A percentile compares a stretch with the other conserved stretches of the same genome.
phyloP scores from a whole-genome alignment of 2,113 vertebrate genomes.

The Nibea albiflora region DNA sequence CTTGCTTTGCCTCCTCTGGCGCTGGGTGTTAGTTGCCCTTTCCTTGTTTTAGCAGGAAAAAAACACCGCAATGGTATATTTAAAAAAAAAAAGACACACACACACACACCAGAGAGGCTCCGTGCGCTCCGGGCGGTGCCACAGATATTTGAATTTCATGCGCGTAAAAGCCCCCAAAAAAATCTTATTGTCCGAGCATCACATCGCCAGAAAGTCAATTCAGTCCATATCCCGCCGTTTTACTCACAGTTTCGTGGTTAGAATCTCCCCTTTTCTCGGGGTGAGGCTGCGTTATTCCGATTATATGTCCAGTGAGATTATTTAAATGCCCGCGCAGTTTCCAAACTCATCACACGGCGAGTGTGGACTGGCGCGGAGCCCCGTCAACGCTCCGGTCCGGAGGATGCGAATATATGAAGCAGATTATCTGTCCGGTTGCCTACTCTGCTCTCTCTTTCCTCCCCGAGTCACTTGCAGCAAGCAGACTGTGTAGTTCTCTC shows the following conservation, averaged over 20 bases:
- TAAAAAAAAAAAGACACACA: too few species aligned
- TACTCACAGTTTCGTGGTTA: slow-evolving; percentile 57
- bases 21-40: slow-evolving; percentile 37
- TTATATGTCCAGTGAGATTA: slow-evolving; percentile 62
- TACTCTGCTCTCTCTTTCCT: slow-evolving; percentile 50
- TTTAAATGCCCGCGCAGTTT: slow-evolving; percentile 68
- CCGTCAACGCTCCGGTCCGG: slow-evolving; percentile 41
- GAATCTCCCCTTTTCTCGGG: slow-evolving; percentile 41
- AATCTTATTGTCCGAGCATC: slow-evolving; percentile 47
- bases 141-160: slow-evolving; percentile 40
- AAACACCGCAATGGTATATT: slow-evolving; percentile 17
- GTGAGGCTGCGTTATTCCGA: slow-evolving; percentile 61
- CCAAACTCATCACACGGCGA: slow-evolving; percentile 62
- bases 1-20: slow-evolving; percentile 1
- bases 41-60: slow-evolving; percentile 12
- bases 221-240: slow-evolving; percentile 57
- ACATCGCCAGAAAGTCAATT: slow-evolving; percentile 53
- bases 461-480: slow-evolving; percentile 62
- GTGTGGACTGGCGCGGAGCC: slow-evolving; percentile 35
- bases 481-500: slow-evolving; percentile 54
- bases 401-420: slow-evolving; percentile 31
- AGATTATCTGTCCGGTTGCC: slow-evolving; percentile 60
- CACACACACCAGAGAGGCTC: slow-evolving; percentile 28
- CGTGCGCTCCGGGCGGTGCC: slow-evolving; percentile 44
- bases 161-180: slow-evolving; percentile 68